Evolutionary conservation across 2,888 invertebrate genomes (phyloP).

Genomic region (Aspidiotus destructor): DNA sequence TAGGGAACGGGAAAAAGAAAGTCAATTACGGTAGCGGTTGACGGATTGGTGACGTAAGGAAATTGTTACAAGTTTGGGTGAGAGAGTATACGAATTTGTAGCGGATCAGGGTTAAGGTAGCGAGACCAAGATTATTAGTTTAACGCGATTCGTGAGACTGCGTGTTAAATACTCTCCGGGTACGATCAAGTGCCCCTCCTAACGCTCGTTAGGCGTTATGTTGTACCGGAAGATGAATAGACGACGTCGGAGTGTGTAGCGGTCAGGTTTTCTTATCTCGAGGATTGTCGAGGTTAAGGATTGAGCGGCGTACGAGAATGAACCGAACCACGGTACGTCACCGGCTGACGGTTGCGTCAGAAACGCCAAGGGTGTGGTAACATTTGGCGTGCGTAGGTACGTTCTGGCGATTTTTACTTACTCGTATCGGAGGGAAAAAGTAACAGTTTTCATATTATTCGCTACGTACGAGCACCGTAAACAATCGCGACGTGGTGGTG

Average conservation of each 20-base stretch:
- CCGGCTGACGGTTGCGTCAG: conserved; percentile 27
- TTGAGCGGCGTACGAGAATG: conserved; percentile 6
- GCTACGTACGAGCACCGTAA: conserved; percentile 2
- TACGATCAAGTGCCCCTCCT: background rate
- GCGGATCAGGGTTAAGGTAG: conserved; percentile 29
- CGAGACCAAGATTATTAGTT: background rate
- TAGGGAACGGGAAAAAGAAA: no score
- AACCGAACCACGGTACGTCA: background rate
- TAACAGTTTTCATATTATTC: background rate
- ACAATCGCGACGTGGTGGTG: conserved; percentile 25
- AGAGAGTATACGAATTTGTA: background rate
- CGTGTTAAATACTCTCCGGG: background rate
- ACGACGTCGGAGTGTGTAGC: background rate
- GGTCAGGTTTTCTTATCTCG: conserved; percentile 22
- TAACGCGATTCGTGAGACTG: conserved; percentile 3
- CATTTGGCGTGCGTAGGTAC: conserved; percentile 27
- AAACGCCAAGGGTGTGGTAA: conserved; percentile 33
- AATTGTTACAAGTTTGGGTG: no score
- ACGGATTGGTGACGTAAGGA: no score
- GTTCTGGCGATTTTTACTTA: conserved; percentile 18
- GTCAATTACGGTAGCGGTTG: no score
- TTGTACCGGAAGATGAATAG: conserved; percentile 28
- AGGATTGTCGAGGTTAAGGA: conserved; percentile 33
- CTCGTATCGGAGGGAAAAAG: conserved; percentile 7
- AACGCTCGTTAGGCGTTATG: no score